These are phyloP conservation scores for Disparrhopalites patrizii DNA, from an alignment of 2,888 invertebrate species.

Conservation along the genomic window DNA sequence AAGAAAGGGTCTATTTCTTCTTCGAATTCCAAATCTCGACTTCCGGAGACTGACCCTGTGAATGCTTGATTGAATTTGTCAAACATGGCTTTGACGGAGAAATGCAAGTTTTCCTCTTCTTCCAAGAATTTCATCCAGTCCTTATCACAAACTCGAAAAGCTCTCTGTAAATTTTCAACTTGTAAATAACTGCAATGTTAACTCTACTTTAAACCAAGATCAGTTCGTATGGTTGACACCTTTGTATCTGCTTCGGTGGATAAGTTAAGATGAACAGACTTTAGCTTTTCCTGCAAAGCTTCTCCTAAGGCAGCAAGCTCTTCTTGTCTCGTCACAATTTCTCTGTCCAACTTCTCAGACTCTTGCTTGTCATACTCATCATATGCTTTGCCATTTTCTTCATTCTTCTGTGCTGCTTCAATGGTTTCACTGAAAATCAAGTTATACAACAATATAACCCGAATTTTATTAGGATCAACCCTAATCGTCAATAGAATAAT, in stretches of 20 bases:
- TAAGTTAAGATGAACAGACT: not conserved
- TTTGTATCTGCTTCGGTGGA: not conserved
- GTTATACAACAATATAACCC: not conserved
- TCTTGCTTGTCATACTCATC: not conserved
- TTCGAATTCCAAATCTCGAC: too few relatives aligned
- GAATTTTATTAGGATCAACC: too few relatives aligned
- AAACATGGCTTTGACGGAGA: slow-evolving; percentile 8
- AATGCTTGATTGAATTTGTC: not conserved
- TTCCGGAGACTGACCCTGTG: too few relatives aligned
- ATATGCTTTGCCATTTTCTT: not conserved
- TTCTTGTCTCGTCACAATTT: slow-evolving; percentile 1
- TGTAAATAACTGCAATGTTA: too few relatives aligned
- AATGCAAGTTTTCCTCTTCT: slow-evolving; percentile 1
- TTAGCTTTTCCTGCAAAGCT: slow-evolving; percentile 1
- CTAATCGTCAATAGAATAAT: too few relatives aligned
- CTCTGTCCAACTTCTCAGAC: not conserved
- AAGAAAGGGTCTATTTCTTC: not conserved
- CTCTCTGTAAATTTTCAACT: not conserved
- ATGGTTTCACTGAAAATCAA: not conserved
- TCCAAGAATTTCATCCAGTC: slow-evolving; percentile 2
- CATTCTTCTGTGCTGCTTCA: not conserved
- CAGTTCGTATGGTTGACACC: too few relatives aligned
- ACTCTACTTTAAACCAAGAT: too few relatives aligned
- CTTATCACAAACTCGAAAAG: not conserved
- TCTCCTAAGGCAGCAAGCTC: not conserved